A percentile compares a stretch with the other conserved stretches of the same genome.
Conservation (phyloP, 2,797 vertebrate genomes). For the Tachyglossus aculeatus region DNA sequence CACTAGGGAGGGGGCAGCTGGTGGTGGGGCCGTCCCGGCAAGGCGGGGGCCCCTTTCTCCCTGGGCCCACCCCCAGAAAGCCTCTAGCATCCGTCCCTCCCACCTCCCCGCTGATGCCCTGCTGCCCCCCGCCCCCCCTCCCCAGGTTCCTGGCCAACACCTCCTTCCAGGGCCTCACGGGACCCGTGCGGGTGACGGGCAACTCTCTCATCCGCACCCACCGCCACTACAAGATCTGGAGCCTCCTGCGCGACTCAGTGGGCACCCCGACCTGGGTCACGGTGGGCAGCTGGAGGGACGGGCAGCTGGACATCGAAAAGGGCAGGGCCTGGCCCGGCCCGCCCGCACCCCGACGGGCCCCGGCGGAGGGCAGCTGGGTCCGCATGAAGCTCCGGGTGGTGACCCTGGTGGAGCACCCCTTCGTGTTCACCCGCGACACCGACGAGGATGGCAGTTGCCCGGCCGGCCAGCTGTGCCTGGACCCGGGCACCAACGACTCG, state of each 20-base stretch:
- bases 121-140: not conserved
- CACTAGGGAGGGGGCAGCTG: too few species aligned
- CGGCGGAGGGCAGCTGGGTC: not conserved
- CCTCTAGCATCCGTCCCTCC: not conserved
- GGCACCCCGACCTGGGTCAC: slow-evolving; percentile 90
- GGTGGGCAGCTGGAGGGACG: slow-evolving; percentile 82
- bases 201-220: slow-evolving; percentile 73
- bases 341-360: not conserved
- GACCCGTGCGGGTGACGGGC: slow-evolving; percentile 72
- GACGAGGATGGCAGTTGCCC: slow-evolving; percentile 87
- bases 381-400: slow-evolving; percentile 81
- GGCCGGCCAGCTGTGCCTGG: slow-evolving; percentile 86
- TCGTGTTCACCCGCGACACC: slow-evolving; percentile 87
- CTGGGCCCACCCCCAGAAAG: not conserved
- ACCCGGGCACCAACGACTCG: slow-evolving; percentile 82
- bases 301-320: slow-evolving; percentile 80
- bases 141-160: slow-evolving; percentile 87
- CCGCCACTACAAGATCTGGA: slow-evolving; percentile 85
- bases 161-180: slow-evolving; percentile 83
- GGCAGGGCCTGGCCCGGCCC: slow-evolving; percentile 64
- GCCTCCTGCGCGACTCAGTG: slow-evolving; percentile 76
- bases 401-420: slow-evolving; percentile 89
- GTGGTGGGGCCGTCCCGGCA: too few species aligned
- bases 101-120: too few species aligned
- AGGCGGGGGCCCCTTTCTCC: too few species aligned